A percentile compares a stretch with the other conserved stretches of the same genome.
These are phyloP conservation scores for Phortica magna DNA, from an alignment of 2,888 invertebrate genomes.

Conservation along the genomic window DNA sequence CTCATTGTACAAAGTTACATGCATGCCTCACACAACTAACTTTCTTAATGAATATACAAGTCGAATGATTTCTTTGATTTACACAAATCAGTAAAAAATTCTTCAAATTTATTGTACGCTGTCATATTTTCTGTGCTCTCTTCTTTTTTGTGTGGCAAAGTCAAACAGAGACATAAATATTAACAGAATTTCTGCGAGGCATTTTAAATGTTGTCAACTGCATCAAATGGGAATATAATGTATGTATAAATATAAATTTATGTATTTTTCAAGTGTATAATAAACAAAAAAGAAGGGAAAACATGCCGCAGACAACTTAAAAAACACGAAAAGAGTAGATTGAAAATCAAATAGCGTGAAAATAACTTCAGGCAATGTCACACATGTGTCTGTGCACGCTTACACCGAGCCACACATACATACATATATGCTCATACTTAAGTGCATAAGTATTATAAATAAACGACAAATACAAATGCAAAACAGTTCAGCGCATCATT, in stretches of 20 bases:
- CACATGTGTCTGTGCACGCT: not conserved
- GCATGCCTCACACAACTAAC: too few species aligned
- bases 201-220: not conserved
- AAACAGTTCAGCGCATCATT: constrained; percentile 8
- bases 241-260: not conserved
- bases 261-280: too few species aligned
- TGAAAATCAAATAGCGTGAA: constrained; percentile 30
- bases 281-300: not conserved
- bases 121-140: not conserved
- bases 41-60: too few species aligned
- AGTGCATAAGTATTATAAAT: not conserved
- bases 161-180: too few species aligned
- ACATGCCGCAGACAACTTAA: too few species aligned
- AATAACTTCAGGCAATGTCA: constrained; percentile 22
- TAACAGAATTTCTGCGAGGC: not conserved
- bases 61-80: too few species aligned
- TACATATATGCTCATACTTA: not conserved
- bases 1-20: too few species aligned
- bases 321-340: constrained; percentile 9
- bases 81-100: not conserved
- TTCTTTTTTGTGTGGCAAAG: not conserved
- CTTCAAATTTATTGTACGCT: not conserved
- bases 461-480: constrained; percentile 11
- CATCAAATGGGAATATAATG: not conserved
- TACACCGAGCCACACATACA: constrained; percentile 8